These are phyloP conservation scores for Drosophila affinis DNA, from an alignment of 2,888 invertebrate species.

Conservation along the genomic window DNA sequence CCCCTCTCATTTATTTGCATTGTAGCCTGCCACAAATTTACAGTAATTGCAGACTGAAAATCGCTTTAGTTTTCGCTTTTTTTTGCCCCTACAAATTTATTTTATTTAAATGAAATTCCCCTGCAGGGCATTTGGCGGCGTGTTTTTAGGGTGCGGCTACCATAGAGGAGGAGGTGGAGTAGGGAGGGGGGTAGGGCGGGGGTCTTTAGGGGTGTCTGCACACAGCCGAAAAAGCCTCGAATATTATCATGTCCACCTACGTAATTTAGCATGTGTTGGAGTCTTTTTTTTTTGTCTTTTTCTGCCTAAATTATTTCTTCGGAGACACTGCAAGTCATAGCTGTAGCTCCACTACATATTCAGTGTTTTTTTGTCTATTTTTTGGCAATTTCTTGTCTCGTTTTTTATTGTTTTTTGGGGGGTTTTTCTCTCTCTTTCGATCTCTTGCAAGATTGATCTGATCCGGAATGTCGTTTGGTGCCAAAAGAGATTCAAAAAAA, in stretches of 20 bases:
- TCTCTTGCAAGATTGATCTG: no score
- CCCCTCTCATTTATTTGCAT: constrained; percentile 49
- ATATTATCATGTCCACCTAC: constrained; percentile 79
- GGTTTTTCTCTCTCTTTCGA: no score
- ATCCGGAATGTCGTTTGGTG: no score
- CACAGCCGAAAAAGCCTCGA: constrained; percentile 22
- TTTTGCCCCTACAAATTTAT: constrained; percentile 64
- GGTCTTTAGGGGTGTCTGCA: constrained; percentile 60
- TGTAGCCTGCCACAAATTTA: constrained; percentile 57
- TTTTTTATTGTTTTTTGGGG: constrained; percentile 16
- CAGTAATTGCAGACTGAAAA: constrained; percentile 65
- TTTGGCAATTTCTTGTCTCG: constrained; percentile 54
- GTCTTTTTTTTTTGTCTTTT: constrained; percentile 5
- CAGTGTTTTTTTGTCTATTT: constrained; percentile 62
- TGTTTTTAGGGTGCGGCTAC: constrained; percentile 71
- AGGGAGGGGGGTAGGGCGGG: constrained; percentile 13
- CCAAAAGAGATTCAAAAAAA: constrained; percentile 10
- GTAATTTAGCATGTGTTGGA: constrained; percentile 71
- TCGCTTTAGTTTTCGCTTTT: constrained; percentile 27
- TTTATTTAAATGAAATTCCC: constrained; percentile 78
- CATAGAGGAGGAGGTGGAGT: constrained; percentile 2
- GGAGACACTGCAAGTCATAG: no score
- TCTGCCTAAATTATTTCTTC: constrained; percentile 59
- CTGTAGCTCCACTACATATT: constrained; percentile 3
- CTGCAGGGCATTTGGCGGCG: constrained; percentile 57